Conservation (phyloP, 2,797 vertebrate species). For the Apogon hyalosoma region DNA sequence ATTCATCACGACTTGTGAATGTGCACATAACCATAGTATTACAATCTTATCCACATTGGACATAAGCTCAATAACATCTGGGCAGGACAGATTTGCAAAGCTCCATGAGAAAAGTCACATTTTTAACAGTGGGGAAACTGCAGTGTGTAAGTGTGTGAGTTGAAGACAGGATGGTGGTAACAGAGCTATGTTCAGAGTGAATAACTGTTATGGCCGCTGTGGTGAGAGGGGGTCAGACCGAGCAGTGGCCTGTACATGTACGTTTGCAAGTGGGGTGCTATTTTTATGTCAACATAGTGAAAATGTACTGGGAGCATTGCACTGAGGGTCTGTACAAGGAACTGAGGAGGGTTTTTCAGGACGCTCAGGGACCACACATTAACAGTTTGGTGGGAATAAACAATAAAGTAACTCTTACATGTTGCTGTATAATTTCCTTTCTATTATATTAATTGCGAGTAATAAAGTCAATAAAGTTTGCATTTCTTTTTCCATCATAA, state of each 20-base stretch:
- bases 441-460: no score
- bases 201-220: slow-evolving; percentile 36
- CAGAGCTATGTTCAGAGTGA: slow-evolving; percentile 27
- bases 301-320: slow-evolving; percentile 7
- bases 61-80: slow-evolving; percentile 38
- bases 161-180: slow-evolving; percentile 12
- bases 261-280: slow-evolving; percentile 12
- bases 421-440: no score
- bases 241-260: slow-evolving; percentile 31
- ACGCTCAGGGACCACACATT: no score
- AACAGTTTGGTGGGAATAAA: no score
- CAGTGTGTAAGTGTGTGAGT: slow-evolving; percentile 13
- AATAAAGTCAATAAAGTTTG: no score
- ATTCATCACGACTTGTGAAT: neutral
- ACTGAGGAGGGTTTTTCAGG: neutral
- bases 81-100: slow-evolving; percentile 19
- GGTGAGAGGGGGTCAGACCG: slow-evolving; percentile 31
- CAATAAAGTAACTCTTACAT: no score
- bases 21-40: neutral
- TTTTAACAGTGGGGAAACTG: slow-evolving; percentile 22
- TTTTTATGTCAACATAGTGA: slow-evolving; percentile 36
- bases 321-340: neutral
- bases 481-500: no score
- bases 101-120: slow-evolving; percentile 35
- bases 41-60: neutral